Evolutionary conservation across 2,888 invertebrate species (phyloP).

Genomic region (Agrilus mali): DNA sequence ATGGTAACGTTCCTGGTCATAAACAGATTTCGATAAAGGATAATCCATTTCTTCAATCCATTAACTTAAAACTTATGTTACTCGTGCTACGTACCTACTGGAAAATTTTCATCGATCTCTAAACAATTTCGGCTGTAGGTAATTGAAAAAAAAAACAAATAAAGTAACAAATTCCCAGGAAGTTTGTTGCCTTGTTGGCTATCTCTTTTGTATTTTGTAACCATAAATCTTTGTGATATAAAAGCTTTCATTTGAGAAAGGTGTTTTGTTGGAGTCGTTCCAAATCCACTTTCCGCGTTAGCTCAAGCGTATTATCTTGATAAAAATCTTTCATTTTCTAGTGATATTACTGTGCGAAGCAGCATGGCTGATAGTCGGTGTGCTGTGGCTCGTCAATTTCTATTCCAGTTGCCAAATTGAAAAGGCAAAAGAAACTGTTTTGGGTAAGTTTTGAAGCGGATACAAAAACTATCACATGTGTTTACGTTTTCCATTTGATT

Average conservation of each 20-base stretch:
- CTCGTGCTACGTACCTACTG: too few species aligned
- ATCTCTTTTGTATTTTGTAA: too few species aligned
- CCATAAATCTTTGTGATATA: not conserved
- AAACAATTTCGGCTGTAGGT: too few species aligned
- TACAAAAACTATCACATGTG: not conserved
- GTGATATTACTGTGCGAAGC: slow-evolving; percentile 63
- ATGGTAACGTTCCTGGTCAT: too few species aligned
- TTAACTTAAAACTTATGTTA: too few species aligned
- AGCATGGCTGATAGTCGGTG: slow-evolving; percentile 59
- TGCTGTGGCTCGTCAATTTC: slow-evolving; percentile 56
- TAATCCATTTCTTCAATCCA: too few species aligned
- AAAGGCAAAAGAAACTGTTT: slow-evolving; percentile 56
- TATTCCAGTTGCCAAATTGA: slow-evolving; percentile 55
- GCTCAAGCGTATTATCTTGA: not conserved
- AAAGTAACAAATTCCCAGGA: too few species aligned
- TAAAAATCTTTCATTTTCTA: slow-evolving; percentile 31
- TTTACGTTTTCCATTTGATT: too few species aligned
- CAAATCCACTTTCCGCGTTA: not conserved
- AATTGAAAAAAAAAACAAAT: too few species aligned
- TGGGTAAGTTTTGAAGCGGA: slow-evolving; percentile 43
- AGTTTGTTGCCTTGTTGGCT: too few species aligned
- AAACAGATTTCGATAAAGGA: too few species aligned
- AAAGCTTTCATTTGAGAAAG: not conserved
- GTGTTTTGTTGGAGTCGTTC: not conserved
- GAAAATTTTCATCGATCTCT: too few species aligned